phyloP scores from a whole-genome alignment of 2,888 invertebrate genomes.

The Eledona agricola region DNA sequence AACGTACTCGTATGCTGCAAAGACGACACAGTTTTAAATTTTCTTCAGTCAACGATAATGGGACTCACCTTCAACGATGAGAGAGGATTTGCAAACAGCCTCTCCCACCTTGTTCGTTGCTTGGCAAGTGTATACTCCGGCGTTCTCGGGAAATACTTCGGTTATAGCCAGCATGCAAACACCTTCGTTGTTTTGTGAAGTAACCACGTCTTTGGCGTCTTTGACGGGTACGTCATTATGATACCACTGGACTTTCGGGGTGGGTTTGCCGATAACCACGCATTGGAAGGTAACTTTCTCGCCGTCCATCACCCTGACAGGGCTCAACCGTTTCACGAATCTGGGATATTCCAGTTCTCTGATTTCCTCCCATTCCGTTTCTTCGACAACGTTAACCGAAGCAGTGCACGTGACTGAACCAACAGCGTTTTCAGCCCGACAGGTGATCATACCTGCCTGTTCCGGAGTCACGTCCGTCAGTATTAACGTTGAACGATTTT shows the following conservation, averaged over 20 bases:
- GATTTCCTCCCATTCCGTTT: constrained; percentile 67
- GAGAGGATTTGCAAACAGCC: constrained; percentile 77
- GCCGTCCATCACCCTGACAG: constrained; percentile 87
- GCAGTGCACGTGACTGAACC: constrained; percentile 91
- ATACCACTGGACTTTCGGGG: constrained; percentile 83
- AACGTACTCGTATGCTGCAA: constrained; percentile 90
- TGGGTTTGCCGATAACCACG: constrained; percentile 78
- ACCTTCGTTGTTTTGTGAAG: constrained; percentile 80
- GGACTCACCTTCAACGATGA: constrained; percentile 81
- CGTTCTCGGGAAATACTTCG: constrained; percentile 91
- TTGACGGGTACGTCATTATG: constrained; percentile 75
- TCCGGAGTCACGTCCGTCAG: constrained; percentile 77
- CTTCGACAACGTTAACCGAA: constrained; percentile 71
- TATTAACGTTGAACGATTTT: constrained; percentile 81
- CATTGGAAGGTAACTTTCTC: constrained; percentile 81
- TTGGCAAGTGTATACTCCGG: constrained; percentile 84
- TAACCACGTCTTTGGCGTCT: constrained; percentile 80
- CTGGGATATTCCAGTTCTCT: constrained; percentile 75
- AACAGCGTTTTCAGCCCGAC: constrained; percentile 88
- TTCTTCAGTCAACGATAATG: background rate
- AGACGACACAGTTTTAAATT: constrained; percentile 10
- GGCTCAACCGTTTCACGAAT: constrained; percentile 77
- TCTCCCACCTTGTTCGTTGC: constrained; percentile 86
- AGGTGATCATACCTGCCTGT: constrained; percentile 80
- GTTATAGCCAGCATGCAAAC: constrained; percentile 81